Conservation (phyloP, 2,797 vertebrate species). For the Pangasius sanitwongsei region DNA sequence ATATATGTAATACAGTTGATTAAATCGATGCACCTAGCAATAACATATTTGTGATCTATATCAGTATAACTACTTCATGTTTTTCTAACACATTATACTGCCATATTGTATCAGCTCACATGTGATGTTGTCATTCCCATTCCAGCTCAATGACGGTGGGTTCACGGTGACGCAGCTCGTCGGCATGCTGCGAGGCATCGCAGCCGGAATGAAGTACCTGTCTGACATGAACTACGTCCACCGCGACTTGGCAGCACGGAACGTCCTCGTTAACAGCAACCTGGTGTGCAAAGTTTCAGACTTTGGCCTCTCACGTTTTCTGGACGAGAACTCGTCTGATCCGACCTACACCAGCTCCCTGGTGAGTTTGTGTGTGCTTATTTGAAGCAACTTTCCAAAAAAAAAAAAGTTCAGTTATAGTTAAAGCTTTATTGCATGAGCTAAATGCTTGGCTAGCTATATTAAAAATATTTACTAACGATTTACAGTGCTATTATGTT, state of each 20-base stretch:
- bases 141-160: slow-evolving; percentile 93
- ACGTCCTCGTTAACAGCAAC: slow-evolving; percentile 99
- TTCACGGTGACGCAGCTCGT: slow-evolving; percentile 98
- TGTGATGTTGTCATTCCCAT: slow-evolving; percentile 4
- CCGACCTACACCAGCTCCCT: slow-evolving; percentile 98
- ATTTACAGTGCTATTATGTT: background rate
- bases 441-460: background rate
- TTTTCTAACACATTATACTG: background rate
- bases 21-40: background rate
- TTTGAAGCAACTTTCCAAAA: background rate
- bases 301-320: slow-evolving; percentile 94
- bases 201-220: slow-evolving; percentile 97
- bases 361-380: slow-evolving; percentile 72
- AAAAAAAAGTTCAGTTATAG: background rate
- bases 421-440: background rate
- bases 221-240: slow-evolving; percentile 99
- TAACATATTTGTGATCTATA: background rate
- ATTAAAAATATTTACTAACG: background rate
- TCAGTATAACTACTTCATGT: background rate
- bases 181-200: slow-evolving; percentile 94
- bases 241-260: slow-evolving; percentile 94
- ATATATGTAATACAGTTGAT: background rate
- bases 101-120: background rate
- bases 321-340: slow-evolving; percentile 93
- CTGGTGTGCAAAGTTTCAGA: slow-evolving; percentile 99